phyloP scores from a whole-genome alignment of 2,888 invertebrate genomes.

The Lithophane ornitopus region DNA sequence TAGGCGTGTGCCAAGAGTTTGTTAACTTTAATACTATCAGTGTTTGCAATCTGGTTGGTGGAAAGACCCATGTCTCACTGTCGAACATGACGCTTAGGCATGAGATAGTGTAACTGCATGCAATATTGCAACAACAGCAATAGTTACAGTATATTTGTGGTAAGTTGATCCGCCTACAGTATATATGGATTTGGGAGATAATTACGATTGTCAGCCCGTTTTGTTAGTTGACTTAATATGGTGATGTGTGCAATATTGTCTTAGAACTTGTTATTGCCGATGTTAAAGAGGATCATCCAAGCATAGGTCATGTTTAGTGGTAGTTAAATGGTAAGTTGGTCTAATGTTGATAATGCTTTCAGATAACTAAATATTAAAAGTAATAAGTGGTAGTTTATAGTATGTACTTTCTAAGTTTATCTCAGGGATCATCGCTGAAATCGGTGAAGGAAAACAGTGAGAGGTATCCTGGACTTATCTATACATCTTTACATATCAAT shows the following conservation, averaged over 20 bases:
- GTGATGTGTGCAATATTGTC: neutral
- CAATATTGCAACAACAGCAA: constrained; percentile 16
- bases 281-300: neutral
- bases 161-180: neutral
- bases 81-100: constrained; percentile 41
- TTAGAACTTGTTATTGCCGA: neutral
- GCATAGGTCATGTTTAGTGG: neutral
- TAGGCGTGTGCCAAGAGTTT: constrained; percentile 39
- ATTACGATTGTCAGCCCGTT: neutral
- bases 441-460: too few relatives aligned
- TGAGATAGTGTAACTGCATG: neutral
- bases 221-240: neutral
- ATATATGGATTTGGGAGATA: neutral
- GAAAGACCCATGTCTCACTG: constrained; percentile 41
- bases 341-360: neutral
- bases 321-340: neutral
- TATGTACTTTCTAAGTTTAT: too few relatives aligned
- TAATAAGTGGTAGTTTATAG: neutral
- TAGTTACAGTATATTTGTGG: neutral
- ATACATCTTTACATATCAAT: too few relatives aligned
- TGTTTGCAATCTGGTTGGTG: constrained; percentile 21
- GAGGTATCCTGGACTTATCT: too few relatives aligned
- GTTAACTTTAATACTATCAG: constrained; percentile 26
- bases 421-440: too few relatives aligned
- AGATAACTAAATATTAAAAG: neutral